A percentile compares a stretch with the other conserved stretches of the same genome.
These are phyloP conservation scores for Pan paniscus DNA, from an alignment of 2,113 vertebrate genomes.

Conservation along the genomic window DNA sequence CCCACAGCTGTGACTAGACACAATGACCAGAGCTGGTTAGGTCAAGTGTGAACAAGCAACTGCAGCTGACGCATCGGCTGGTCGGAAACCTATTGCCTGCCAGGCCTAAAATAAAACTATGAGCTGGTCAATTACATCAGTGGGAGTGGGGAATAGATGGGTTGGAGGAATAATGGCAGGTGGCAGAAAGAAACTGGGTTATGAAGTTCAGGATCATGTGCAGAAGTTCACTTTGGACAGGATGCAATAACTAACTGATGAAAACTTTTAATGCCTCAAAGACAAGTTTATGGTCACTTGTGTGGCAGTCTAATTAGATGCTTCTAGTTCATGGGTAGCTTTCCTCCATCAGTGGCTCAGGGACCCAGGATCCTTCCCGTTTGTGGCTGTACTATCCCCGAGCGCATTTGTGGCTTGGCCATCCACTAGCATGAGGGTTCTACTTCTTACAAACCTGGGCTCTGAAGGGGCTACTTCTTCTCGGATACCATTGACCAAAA, in stretches of 20 bases:
- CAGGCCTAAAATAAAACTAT: neutral
- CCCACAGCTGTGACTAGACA: neutral
- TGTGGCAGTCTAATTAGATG: neutral
- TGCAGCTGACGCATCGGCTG: neutral
- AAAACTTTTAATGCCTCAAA: neutral
- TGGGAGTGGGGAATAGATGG: neutral
- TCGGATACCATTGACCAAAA: neutral
- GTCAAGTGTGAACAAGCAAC: neutral
- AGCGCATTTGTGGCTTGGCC: neutral
- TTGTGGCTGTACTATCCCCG: fast-evolving
- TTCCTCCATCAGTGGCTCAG: neutral
- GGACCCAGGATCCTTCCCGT: neutral
- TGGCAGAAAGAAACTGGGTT: neutral
- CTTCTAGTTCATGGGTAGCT: neutral
- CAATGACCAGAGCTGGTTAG: fast-evolving
- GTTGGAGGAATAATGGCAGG: neutral
- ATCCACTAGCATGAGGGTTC: no score
- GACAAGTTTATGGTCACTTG: neutral
- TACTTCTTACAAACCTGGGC: neutral
- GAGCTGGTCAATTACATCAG: neutral
- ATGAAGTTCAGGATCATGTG: neutral
- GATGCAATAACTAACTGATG: neutral
- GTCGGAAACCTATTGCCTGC: neutral
- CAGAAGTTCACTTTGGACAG: neutral
- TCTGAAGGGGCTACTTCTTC: neutral